Base-by-base conservation (phyloP, 2,113 vertebrate species). In the Ophiodon elongatus region DNA sequence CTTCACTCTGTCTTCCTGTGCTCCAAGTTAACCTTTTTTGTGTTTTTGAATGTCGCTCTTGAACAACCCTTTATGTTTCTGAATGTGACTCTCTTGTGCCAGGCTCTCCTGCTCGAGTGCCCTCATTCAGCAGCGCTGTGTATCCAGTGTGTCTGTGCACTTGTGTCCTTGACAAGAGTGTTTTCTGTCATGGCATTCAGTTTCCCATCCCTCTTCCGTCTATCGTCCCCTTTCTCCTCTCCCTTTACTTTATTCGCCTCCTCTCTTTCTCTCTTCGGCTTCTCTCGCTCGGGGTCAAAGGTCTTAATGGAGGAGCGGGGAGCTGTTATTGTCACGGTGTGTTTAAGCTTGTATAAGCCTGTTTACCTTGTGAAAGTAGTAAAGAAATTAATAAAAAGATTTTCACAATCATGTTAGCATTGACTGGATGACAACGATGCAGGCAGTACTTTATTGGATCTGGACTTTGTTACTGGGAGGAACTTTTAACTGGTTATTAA, bases 71-170 rank as follows among this genome's bases (percentile, higher is more conserved):
- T 82, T 23, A 57, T 74, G 67, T 71, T 56, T 31, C 43, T 82
- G 52, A 84, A 87, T 72, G 88, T n/a, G 9, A 6, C 59, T 86
- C 87, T 31, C 88, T 88, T 86, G 79, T 84, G 79, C 21, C 66
- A 8, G 52, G 10, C 79, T 60, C 79, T 89, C 63, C 57, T 76
- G 73, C 86, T 91, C 59, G 50, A 93, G 84, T 88, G 88, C 64
- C 65, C 66, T 83, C 82, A 76, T 88, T 80, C 87, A 86, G 35
- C 60, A 37, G 71, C 6, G 2, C 39, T 52, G 33, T 57, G 70
- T 59, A 39, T 54, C 23, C 54, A 14, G 52, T 67, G 31, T n/a
- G 56, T 43, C 8, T 62, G 73, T 80, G 69, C 57, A 29, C 54
- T 33, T 65, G 37, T 65, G 79, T 69, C 23, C 71, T 17, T 35